Conservation (phyloP, 2,113 vertebrate species). For the Gallinago jamesoni region DNA sequence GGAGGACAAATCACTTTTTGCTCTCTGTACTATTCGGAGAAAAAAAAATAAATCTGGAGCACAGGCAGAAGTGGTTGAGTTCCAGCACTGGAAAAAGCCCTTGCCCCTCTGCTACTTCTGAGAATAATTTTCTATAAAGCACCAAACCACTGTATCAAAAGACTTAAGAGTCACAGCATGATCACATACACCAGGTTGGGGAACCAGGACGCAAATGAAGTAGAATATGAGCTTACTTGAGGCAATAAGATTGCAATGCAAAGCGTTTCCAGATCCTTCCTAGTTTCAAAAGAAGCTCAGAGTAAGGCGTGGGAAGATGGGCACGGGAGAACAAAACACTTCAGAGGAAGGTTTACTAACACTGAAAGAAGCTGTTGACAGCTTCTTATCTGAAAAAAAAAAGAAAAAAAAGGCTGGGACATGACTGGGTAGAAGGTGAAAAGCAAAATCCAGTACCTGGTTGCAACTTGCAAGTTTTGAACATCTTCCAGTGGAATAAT, state of each 20-base stretch:
- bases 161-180: neutral
- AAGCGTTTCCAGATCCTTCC: neutral
- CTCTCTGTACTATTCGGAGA: neutral
- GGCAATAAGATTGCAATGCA: neutral
- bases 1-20: neutral
- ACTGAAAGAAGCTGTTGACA: neutral
- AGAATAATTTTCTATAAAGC: neutral
- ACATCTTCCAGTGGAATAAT: neutral
- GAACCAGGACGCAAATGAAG: neutral
- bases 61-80: neutral
- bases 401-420: neutral
- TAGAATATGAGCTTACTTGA: neutral
- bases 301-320: neutral
- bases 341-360: neutral
- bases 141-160: neutral
- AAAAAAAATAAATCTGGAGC: neutral
- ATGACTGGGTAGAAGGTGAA: neutral
- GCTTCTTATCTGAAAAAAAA: neutral
- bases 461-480: constrained; percentile 1
- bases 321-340: neutral
- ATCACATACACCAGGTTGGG: neutral
- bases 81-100: neutral
- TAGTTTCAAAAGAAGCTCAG: neutral
- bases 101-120: neutral
- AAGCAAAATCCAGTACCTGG: neutral